Conservation (phyloP, 1,140 invertebrate genomes). For the Ptiloglossa arizonensis region DNA sequence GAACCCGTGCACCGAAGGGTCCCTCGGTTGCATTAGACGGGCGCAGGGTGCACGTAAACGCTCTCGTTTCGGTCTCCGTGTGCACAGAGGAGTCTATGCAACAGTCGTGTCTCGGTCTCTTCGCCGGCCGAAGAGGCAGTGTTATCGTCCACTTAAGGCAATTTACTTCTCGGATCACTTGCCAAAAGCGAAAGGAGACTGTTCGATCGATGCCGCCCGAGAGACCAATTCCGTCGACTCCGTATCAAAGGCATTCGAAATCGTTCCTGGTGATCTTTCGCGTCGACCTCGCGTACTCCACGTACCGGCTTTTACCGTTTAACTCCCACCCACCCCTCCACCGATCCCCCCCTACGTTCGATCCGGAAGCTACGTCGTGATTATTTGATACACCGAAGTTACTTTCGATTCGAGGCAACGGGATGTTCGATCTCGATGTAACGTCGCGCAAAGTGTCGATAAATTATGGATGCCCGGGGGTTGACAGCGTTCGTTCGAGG, state of each 20-base stretch:
- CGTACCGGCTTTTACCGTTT: background rate
- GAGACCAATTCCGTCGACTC: conserved; percentile 13
- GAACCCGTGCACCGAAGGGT: too few relatives aligned
- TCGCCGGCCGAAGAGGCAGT: conserved; percentile 1
- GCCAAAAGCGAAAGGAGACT: conserved; percentile 49
- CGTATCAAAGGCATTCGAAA: conserved; percentile 28
- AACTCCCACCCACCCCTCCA: too few relatives aligned
- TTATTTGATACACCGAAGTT: background rate
- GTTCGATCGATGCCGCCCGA: conserved; percentile 19
- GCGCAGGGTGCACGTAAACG: background rate
- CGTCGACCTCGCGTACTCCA: background rate
- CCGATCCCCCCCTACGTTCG: background rate
- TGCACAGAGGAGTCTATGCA: background rate
- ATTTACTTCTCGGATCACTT: conserved; percentile 60
- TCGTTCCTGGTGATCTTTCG: conserved; percentile 24
- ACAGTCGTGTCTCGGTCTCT: conserved; percentile 15
- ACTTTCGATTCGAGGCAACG: too few relatives aligned
- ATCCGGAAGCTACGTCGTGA: background rate
- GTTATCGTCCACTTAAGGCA: conserved; percentile 57
- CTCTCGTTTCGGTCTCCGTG: background rate
- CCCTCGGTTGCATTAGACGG: too few relatives aligned
- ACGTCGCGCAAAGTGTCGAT: too few relatives aligned
- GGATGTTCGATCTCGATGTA: too few relatives aligned
- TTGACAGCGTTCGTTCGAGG: too few relatives aligned
- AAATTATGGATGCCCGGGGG: too few relatives aligned